Conservation (phyloP, 30 jellyfish, hydroid and myxozoan genomes). For the Hydractinia symbiolongicarpus region DNA sequence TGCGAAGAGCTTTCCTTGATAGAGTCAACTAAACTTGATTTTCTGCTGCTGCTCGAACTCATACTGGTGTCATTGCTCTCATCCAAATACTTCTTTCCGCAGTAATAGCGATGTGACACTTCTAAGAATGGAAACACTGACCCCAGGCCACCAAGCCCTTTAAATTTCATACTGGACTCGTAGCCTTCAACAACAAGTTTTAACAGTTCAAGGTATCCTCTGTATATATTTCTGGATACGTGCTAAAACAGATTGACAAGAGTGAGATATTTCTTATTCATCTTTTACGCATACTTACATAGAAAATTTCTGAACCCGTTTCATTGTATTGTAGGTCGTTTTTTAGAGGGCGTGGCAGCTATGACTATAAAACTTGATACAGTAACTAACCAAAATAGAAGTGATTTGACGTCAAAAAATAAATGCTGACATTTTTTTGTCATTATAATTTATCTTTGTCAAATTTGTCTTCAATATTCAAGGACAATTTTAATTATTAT, state of each 20-base stretch:
- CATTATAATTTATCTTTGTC: no score
- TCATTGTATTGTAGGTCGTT: no score
- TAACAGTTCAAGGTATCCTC: constrained; percentile 60
- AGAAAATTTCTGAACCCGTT: no score
- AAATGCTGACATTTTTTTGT: no score
- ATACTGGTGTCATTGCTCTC: constrained; percentile 15
- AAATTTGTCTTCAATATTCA: no score
- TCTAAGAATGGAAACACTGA: constrained; percentile 72
- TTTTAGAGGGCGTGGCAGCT: no score
- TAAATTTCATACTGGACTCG: constrained; percentile 48
- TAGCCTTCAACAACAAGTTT: constrained; percentile 72
- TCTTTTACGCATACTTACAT: no score
- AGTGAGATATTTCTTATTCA: no score
- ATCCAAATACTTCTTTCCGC: constrained; percentile 76
- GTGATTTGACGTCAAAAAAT: no score
- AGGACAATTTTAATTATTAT: no score
- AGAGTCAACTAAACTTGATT: background rate
- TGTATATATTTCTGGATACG: constrained; percentile 64
- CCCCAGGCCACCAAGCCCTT: constrained; percentile 79
- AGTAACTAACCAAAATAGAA: no score
- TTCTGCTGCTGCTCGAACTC: constrained; percentile 7
- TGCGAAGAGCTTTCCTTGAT: background rate
- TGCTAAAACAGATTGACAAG: constrained; percentile 36
- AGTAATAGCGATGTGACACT: constrained; percentile 69
- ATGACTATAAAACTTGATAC: no score